Evolutionary conservation across 2,797 vertebrate genomes (phyloP), one percentile per base, ranked within the genome.

Genomic region (Sebastes vulpes): DNA sequence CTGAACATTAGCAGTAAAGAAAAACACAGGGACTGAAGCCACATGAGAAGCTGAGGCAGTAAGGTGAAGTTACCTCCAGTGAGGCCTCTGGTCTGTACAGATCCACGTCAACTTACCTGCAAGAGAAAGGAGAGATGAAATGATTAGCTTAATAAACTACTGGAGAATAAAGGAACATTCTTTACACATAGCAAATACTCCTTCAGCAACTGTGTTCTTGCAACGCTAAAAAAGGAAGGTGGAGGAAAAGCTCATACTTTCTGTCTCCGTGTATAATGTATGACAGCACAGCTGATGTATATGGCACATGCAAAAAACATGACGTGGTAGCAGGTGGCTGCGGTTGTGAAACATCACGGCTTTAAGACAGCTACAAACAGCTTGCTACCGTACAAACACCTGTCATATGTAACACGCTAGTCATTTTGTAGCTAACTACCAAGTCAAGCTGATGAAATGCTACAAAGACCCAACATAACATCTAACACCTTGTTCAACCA

Each of bases 91-190:
- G 48, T 69, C 35, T 26, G 48, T 2, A 9, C 9, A 42, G n/a
- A 60, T 65, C 57, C 68, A 46, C 16, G 42, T 46, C 42, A 46
- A 58, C 87, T 89, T 84, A 89, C 84, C 79, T 86, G 79, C 0
- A 86, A 54, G 29, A 84, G 21, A 77, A 65, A 42, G 71, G 16
- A 77, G 20, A 72, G 6, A 67, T 1, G 0, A 16, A n/a, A 35
- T 1, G 4, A 12, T 71, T 53, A 59, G 50, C 5, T 52, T 42
- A 3, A 42, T 42, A 16, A 18, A 46, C 42, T 8, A 26, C 21
- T 14, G 14, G 1, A 52, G 35, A 12, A 26, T 31, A 31, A 25
- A 1, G 16, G 0, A 46, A 18, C 42, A 46, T 46, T 42, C 14
- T 42, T 46, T 46, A 46, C 42, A 46, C 42, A 2, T 46, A 8